These are phyloP conservation scores for Cantharis nigra DNA, from an alignment of 2,888 invertebrate species.

Conservation along the genomic window DNA sequence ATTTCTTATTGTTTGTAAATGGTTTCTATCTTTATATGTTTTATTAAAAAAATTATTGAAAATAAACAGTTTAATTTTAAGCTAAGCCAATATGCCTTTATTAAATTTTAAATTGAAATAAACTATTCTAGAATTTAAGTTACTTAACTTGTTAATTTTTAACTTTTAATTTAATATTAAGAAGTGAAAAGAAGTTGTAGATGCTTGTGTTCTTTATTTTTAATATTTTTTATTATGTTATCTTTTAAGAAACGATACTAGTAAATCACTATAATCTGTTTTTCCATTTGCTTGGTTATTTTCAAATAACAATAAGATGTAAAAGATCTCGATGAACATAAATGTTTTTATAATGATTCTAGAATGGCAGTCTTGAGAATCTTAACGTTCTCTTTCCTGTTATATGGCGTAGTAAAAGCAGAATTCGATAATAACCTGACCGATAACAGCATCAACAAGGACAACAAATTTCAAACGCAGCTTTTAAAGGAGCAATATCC, in stretches of 20 bases:
- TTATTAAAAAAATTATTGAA: too few species aligned
- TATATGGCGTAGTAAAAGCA: conserved; percentile 6
- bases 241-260: conserved; percentile 3
- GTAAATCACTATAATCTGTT: conserved; percentile 5
- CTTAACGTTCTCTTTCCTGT: conserved; percentile 18
- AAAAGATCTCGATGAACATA: conserved; percentile 15
- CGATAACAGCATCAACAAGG: conserved; percentile 17
- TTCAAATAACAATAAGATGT: conserved; percentile 14
- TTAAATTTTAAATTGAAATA: too few species aligned
- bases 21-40: too few species aligned
- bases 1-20: too few species aligned
- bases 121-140: too few species aligned
- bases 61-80: neutral
- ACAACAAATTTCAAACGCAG: conserved; percentile 13
- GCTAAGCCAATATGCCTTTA: too few species aligned
- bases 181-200: neutral
- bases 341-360: conserved; percentile 16
- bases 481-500: conserved; percentile 15
- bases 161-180: neutral
- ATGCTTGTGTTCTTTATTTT: neutral
- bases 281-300: conserved; percentile 11
- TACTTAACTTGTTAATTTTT: neutral
- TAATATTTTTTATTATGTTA: neutral
- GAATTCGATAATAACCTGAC: conserved; percentile 21
- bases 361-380: conserved; percentile 17